Evolutionary conservation across 2,888 invertebrate genomes (phyloP), one percentile per base, ranked within the genome.

Genomic region (Lacanobia oleracea): DNA sequence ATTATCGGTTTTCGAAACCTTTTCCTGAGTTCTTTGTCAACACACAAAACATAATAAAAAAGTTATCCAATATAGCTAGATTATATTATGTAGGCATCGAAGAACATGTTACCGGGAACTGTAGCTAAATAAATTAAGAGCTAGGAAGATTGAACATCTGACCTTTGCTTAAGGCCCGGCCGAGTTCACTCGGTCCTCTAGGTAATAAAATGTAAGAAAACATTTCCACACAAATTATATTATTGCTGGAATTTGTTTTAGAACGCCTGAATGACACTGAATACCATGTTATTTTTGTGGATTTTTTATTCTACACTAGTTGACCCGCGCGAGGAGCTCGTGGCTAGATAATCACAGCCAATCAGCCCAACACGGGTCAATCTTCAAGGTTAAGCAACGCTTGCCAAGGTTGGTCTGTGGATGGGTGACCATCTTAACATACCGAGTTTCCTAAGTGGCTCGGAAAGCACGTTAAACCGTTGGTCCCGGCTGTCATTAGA

Each of bases 81-180:
- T 51, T 71, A 63, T 56, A 78, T 54, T 33, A 56, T 23, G 27
- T 64, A 45, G 60, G 43, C 43, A 23, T 40, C 21, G 14, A 63
- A 51, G 21, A 67, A 59, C 33, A 61, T 64, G 40, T 33, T 43
- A 75, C 56, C 54, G 18, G 51, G 53, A 56, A 75, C 60, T 61
- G 59, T 71, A 50, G 60, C 57, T 72, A 72, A 64, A 72, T 67
- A 72, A 75, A 72, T 81, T 50, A 63, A 74, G 33, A 56, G 16
- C 14, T 56, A 48, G 67, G 54, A 70, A 75, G 40, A 75, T 82
- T 73, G 51, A 54, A 62, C 61, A 51, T 68, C 70, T 61, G 72
- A 72, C 82, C 82, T 81, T 77, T 71, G 37, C 18, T 21, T 40
- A 14, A 45, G 57, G 60, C 14, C 45, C 37, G 53, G 4, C 27